Conservation (phyloP, 1,140 invertebrate genomes). For the Anoplolepis gracilipes region DNA sequence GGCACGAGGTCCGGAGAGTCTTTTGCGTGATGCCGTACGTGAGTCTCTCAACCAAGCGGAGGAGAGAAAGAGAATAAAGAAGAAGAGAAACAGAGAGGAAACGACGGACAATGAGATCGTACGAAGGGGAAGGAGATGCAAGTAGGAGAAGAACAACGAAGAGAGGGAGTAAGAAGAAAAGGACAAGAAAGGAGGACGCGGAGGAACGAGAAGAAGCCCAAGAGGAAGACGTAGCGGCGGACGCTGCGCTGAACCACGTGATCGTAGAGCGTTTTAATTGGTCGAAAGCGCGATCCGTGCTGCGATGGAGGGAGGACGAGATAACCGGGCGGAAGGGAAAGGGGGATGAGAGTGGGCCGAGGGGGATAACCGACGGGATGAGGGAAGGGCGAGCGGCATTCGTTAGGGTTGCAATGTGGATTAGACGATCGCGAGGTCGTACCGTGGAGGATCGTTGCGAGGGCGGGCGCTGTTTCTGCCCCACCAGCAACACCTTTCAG, state of each 20-base stretch:
- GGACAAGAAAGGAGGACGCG: conserved; percentile 25
- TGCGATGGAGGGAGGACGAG: conserved; percentile 66
- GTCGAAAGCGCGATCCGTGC: conserved; percentile 75
- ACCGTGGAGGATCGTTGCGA: conserved; percentile 73
- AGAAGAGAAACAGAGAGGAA: background rate
- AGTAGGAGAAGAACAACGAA: conserved; percentile 19
- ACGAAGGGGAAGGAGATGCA: conserved; percentile 36
- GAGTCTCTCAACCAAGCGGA: conserved; percentile 10
- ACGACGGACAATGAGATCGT: conserved; percentile 47
- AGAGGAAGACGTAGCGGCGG: conserved; percentile 62
- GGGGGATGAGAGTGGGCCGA: conserved; percentile 59
- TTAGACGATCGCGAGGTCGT: conserved; percentile 80
- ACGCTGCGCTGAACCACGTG: conserved; percentile 78
- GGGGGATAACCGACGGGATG: conserved; percentile 64
- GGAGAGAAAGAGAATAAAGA: conserved; percentile 21
- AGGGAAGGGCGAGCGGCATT: conserved; percentile 66
- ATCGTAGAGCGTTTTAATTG: conserved; percentile 85
- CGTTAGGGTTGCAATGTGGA: conserved; percentile 80
- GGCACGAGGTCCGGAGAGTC: conserved; percentile 18
- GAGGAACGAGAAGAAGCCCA: conserved; percentile 29
- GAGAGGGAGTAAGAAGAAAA: background rate
- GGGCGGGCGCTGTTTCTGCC: conserved; percentile 82
- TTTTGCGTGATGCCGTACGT: conserved; percentile 30
- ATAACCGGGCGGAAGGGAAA: conserved; percentile 51
- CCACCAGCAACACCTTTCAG: conserved; percentile 84